phyloP scores from a whole-genome alignment of 2,113 vertebrate species.

The Stigmatopora nigra region DNA sequence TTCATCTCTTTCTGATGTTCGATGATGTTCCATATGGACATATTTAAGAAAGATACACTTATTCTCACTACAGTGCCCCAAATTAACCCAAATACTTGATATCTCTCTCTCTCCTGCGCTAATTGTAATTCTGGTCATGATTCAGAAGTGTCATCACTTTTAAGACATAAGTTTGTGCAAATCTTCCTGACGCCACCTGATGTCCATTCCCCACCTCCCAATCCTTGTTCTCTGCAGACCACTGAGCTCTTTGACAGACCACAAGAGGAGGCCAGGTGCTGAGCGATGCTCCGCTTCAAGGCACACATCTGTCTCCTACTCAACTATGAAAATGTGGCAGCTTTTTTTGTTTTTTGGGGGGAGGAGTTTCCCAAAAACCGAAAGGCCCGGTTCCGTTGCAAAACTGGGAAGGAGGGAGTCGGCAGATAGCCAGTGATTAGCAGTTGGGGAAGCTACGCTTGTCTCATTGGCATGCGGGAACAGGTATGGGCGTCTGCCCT shows the following conservation, averaged over 20 bases:
- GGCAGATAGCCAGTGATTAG: slow-evolving; percentile 85
- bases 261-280: slow-evolving; percentile 64
- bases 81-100: background rate
- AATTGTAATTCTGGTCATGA: background rate
- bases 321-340: slow-evolving; percentile 45
- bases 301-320: slow-evolving; percentile 71
- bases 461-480: slow-evolving; percentile 92
- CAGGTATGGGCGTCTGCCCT: slow-evolving; percentile 80
- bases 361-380: slow-evolving; percentile 58
- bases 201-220: slow-evolving; percentile 30
- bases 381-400: slow-evolving; percentile 50
- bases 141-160: slow-evolving; percentile 28
- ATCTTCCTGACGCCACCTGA: slow-evolving; percentile 34
- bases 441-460: slow-evolving; percentile 76
- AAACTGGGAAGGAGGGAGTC: slow-evolving; percentile 71
- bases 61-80: background rate
- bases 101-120: background rate
- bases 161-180: slow-evolving; percentile 39
- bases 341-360: slow-evolving; percentile 19
- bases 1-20: background rate
- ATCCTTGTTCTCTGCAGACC: slow-evolving; percentile 62
- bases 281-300: slow-evolving; percentile 56
- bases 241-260: slow-evolving; percentile 68
- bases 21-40: slow-evolving; percentile 1
- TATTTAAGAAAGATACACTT: slow-evolving; percentile 7